Evolutionary conservation across 2,888 invertebrate species (phyloP).

Genomic region (Acanthosoma haemorrhoidale): DNA sequence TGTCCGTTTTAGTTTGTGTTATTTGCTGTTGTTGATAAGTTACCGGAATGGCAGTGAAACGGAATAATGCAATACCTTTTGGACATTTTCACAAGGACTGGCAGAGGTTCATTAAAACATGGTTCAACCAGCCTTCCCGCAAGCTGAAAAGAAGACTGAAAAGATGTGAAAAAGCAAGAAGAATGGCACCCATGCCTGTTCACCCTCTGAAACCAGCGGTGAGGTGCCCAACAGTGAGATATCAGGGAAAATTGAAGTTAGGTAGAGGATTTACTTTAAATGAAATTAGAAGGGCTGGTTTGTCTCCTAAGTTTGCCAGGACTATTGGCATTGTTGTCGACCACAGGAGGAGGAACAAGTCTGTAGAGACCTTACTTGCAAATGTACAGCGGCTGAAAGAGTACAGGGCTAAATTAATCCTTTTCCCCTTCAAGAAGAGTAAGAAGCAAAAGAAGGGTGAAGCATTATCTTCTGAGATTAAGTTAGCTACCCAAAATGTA

Average conservation of each 20-base stretch:
- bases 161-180: conserved; percentile 86
- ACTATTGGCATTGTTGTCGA: conserved; percentile 95
- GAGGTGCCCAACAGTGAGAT: conserved; percentile 83
- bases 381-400: conserved; percentile 95
- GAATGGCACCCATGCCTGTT: conserved; percentile 87
- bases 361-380: conserved; percentile 83
- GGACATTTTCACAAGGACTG: conserved; percentile 99
- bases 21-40: neutral
- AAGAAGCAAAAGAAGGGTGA: conserved; percentile 75
- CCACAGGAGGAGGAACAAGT: conserved; percentile 88
- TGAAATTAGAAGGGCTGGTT: conserved; percentile 88
- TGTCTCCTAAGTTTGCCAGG: conserved; percentile 78
- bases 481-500: neutral
- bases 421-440: conserved; percentile 81
- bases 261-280: conserved; percentile 95
- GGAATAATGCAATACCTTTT: conserved; percentile 99
- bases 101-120: conserved; percentile 94
- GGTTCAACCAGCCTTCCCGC: conserved; percentile 98
- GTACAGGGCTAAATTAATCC: conserved; percentile 87
- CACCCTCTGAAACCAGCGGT: conserved; percentile 81
- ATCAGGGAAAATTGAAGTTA: conserved; percentile 83
- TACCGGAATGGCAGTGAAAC: conserved; percentile 58
- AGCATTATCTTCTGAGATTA: conserved; percentile 50
- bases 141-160: conserved; percentile 82
- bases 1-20: neutral